Percentiles rank a stretch among this genome's conserved stretches.
phyloP scores from a whole-genome alignment of 2,113 vertebrate species.

The Vidua chalybeata region DNA sequence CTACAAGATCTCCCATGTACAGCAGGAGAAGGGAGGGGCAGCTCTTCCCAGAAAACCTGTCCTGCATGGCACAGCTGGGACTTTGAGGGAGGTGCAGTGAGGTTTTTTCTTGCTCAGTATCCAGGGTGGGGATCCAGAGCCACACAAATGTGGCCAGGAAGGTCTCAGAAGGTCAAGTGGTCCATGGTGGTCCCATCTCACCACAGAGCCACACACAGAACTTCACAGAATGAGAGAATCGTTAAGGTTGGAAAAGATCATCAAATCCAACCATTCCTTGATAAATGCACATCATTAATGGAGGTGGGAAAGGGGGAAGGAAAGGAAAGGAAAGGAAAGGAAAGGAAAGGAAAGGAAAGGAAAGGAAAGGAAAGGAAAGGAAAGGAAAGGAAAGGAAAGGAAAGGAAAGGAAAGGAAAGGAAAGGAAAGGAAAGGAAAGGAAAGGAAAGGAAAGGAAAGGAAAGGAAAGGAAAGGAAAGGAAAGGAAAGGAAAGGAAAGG shows the following conservation, averaged over 20 bases:
- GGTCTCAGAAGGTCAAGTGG: neutral
- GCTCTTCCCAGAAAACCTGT: neutral
- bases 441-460: too few relatives aligned
- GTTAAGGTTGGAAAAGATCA: neutral
- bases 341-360: too few relatives aligned
- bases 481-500: too few relatives aligned
- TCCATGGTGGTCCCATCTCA: neutral
- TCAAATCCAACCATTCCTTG: neutral
- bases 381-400: too few relatives aligned
- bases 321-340: too few relatives aligned
- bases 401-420: too few relatives aligned
- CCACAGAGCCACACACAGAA: neutral
- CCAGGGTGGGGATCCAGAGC: neutral
- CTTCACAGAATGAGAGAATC: neutral
- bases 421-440: too few relatives aligned
- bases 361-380: too few relatives aligned
- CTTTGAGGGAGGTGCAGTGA: neutral
- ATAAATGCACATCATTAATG: neutral
- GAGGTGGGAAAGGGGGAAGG: too few relatives aligned
- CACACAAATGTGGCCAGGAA: neutral
- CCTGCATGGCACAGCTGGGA: neutral
- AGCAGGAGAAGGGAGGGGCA: neutral
- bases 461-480: too few relatives aligned
- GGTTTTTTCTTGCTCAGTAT: neutral
- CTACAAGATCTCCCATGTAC: accelerated